Evolutionary conservation across 2,888 invertebrate genomes (phyloP), one percentile per base, ranked within the genome.

Genomic region (Patella depressa): DNA sequence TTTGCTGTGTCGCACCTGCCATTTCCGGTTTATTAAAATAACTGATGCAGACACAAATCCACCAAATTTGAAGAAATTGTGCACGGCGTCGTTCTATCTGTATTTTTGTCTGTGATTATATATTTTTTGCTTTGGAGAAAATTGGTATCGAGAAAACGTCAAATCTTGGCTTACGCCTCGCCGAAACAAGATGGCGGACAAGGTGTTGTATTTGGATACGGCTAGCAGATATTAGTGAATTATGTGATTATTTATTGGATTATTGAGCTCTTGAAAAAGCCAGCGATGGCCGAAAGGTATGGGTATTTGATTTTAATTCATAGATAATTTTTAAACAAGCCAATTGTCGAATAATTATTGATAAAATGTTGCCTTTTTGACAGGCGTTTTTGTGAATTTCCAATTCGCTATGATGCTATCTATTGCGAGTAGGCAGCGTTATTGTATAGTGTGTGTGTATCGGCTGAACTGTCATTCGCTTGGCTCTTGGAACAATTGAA

Each of bases 251-350:
- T 70, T 71, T 77, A 59, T 65, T 24, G 72, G 65, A 75, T 53
- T 74, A 75, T 55, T 57, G 73, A 59, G 59, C 19, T 73, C 57
- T 71, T 34, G 45, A 29, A 74, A 29, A 69, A 55, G 69, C 54
- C 73, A 77, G 71, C 53, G 72, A 79, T 79, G 79, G 79, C 79
- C 15, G 79, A 79, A 78, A 79, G 79, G 79, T 79, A 74, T 75
- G 34, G 55, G 59, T 55, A 34, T 74, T 55, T 74, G 59, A 57
- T n/a, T 74, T 55, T 57, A 19, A 55, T 54, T 74, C 65, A 65
- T 65, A 19, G 65, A 24, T 65, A 65, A 12, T 65, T 19, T 65
- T 24, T 65, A 24, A 24, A 14, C 19, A 12, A 24, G 19, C 24
- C 24, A 11, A 65, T 65, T 65, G 19, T 24, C 19, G 19, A 65